Base-by-base conservation (phyloP, 2,113 vertebrate genomes). In the Ictidomys tridecemlineatus region DNA sequence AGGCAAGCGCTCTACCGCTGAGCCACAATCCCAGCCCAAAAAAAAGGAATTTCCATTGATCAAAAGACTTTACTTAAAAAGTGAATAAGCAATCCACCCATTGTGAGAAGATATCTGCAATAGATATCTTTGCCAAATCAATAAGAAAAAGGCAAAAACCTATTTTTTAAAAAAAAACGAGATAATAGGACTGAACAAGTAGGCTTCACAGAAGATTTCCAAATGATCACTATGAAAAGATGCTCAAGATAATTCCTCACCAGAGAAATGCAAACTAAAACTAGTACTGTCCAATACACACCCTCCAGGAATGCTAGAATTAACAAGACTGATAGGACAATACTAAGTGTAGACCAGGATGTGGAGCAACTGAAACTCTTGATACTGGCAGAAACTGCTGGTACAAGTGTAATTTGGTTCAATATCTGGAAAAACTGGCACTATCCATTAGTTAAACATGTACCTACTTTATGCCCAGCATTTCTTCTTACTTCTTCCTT, bases 221-320 rank as follows among this genome's bases (percentile, higher is more conserved):
- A 91, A 84, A 86, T 42, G 30, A 83, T 76, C 86, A 77, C 63
- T 82, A 89, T 16, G 72, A 83, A 95, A 96, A 91, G 22, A 91
- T 69, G 9, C 61, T 91, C 70, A 84, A 91, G 77, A 95, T 56
- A 93, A 91, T 79, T 74, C 72, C 32, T 85, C 58, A 79, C 45
- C 32, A 87, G n/a, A 9, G 39, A 79, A 95, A 91, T n/a, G 34
- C 83, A 89, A 51, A 51, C 48, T 51, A 95, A 90, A 87, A 85
- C 56, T 58, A 85, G 42, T 11, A 95, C 26, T 76, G 90, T 85
- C 72, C 48, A 73, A 69, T 45, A 91, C 14, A 85, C 20, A 86
- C 22, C 56, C 42, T 72, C 8, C 10, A 82, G 30, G 87, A 92
- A 2, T 70, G 51, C 51, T 87, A 61, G 85, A 90, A 77, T 77